Base-by-base conservation (phyloP, 2,888 invertebrate species). In the Nephrotoma flavescens region DNA sequence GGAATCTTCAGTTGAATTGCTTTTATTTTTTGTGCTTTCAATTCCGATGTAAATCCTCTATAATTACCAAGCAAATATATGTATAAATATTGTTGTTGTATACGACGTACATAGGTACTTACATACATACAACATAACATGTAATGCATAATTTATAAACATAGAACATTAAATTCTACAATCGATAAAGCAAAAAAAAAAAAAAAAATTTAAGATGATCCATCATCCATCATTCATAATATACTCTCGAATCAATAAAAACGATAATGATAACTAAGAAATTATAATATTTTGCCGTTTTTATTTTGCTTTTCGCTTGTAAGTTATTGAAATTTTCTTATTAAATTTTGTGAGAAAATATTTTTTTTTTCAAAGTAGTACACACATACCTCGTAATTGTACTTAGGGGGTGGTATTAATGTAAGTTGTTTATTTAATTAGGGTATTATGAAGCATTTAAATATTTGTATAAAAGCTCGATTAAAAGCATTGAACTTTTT, bases 1-100 rank as follows among this genome's bases (percentile, higher is more conserved):
- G 84, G 84, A 84, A 84, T 84, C 84, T 84, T 84, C 84, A 84
- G 84, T 84, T 84, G 42, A 84, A 84, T 71, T 71, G 71, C 71
- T 71, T 71, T 71, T 71, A 71, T 71, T 71, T 71, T 71, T 71
- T 71, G 31, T 71, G 71, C 71, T 71, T 71, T 71, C 71, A 71
- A 71, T 71, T 71, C 71, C 71, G 71, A 71, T 71, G 71, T 71
- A 71, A 71, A 71, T 71, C 71, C 71, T 71, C 71, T 71, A 71
- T 71, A 71, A 71, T 71, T 71, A 71, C 71, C 71, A 71, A 71
- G 71, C 71, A 71, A 71, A 71, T 71, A 71, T 4, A 71, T 71
- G 11, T 71, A 31, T 19, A 31, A 31, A 31, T 52, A 47, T 47
- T 71, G 31, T 19, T 71, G 71, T 6, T 47, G 47, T 47, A 12